Base-by-base conservation (phyloP, 2,888 invertebrate species). In the Trisateles emortualis region DNA sequence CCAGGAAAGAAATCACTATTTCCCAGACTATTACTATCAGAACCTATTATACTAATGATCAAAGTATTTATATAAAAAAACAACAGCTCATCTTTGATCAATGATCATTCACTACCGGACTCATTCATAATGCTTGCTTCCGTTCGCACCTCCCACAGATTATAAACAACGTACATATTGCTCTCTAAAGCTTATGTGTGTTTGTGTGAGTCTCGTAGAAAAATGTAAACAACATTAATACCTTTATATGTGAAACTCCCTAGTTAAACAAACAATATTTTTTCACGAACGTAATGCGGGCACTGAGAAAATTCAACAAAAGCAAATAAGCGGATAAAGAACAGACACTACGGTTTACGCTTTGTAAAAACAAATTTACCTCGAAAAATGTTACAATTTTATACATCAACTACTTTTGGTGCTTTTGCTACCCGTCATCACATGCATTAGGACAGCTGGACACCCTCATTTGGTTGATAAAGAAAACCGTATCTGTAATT, bases 311-410 rank as follows among this genome's bases (percentile, higher is more conserved):
- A 61, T 59, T 56, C 45, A 42, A 41, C 22, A 45, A 45, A 50
- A 17, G 50, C 62, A 46, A 68, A 71, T 54, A 71, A 62, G 43
- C 40, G 48, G 51, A 59, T 54, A 58, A 62, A 68, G 38, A 41
- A 65, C 43, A 41, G 36, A 40, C 17, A 17, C 22, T 42, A 60
- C 52, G 48, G 51, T 49, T 61, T 55, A 62, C 43, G 38, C 58
- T 61, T 57, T 53, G 44, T 53, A 24, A 42, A 57, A 64, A 57
- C 57, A 56, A 16, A 55, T 55, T 61, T 61, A 42, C 52, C 58
- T 51, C 30, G 39, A 36, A 47, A 56, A 57, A 48, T 44, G 44
- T 39, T 49, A 17, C 22, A 50, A 59, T 58, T 68, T 59, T 30
- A 59, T 40, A 50, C 43, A 45, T 62, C 11, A 56, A 53, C 39